phyloP scores from a whole-genome alignment of 2,797 vertebrate genomes.

The Ctenopoma kingsleyae region DNA sequence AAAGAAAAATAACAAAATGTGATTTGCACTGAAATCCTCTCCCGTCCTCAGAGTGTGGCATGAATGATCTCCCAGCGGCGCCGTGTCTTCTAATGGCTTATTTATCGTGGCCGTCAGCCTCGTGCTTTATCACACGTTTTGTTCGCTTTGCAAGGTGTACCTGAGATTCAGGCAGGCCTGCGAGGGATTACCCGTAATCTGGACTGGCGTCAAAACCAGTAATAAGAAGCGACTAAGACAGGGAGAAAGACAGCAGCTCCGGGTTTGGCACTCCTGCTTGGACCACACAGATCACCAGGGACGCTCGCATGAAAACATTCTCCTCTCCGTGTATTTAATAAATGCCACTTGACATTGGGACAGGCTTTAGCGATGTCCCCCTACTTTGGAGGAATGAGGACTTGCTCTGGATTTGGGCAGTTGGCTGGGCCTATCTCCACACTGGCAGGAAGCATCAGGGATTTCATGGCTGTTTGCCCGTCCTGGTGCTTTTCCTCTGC shows the following conservation, averaged over 20 bases:
- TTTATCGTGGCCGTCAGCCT: conserved; percentile 52
- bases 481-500: conserved; percentile 69
- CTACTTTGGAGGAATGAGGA: conserved; percentile 70
- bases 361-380: conserved; percentile 71
- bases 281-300: conserved; percentile 79
- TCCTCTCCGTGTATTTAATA: conserved; percentile 70
- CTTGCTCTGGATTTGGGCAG: conserved; percentile 80
- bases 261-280: conserved; percentile 67
- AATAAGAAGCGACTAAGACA: conserved; percentile 53
- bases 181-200: conserved; percentile 68
- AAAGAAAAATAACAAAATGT: conserved; percentile 47
- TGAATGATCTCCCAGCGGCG: conserved; percentile 59
- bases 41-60: conserved; percentile 62
- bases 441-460: conserved; percentile 80
- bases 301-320: conserved; percentile 59
- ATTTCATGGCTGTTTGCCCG: conserved; percentile 81
- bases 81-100: conserved; percentile 49
- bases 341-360: conserved; percentile 83
- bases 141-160: conserved; percentile 63
- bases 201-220: conserved; percentile 62
- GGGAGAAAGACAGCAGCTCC: conserved; percentile 57
- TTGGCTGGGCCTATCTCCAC: conserved; percentile 81
- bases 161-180: conserved; percentile 60
- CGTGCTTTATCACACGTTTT: conserved; percentile 40
- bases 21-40: conserved; percentile 80